These are phyloP conservation scores for Bimastos eiseni DNA, from an alignment of 2,888 invertebrate genomes.

Conservation along the genomic window DNA sequence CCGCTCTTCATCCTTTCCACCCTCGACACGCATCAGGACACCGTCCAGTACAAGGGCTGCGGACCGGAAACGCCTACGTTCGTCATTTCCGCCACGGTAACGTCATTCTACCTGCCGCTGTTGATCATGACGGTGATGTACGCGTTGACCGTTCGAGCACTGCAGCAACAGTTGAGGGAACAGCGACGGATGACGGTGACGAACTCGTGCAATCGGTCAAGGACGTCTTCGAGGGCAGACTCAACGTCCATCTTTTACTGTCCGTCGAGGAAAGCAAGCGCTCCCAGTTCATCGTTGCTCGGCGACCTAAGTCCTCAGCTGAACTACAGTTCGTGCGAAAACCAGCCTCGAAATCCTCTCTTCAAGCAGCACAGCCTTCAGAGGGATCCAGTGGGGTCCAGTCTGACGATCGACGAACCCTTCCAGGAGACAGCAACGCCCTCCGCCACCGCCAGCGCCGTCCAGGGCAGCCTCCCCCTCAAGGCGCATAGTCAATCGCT, in stretches of 20 bases:
- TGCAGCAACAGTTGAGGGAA: conserved; percentile 41
- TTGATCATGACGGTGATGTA: conserved; percentile 50
- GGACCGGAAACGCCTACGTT: conserved; percentile 49
- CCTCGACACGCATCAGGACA: conserved; percentile 39
- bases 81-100: conserved; percentile 47
- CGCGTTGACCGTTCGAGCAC: conserved; percentile 47
- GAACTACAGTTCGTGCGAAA: neutral
- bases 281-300: neutral
- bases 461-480: neutral
- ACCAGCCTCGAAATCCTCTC: neutral
- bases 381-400: neutral
- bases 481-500: conserved; percentile 17
- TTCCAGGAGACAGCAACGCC: neutral
- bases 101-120: conserved; percentile 48
- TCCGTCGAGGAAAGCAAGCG: conserved; percentile 21
- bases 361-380: neutral
- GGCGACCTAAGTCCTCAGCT: neutral
- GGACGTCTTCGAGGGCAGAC: conserved; percentile 15
- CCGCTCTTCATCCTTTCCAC: conserved; percentile 47
- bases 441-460: neutral
- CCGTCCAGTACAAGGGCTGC: conserved; percentile 39
- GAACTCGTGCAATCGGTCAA: conserved; percentile 23
- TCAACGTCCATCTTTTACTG: neutral
- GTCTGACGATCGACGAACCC: conserved; percentile 17
- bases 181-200: conserved; percentile 40